These are phyloP conservation scores for Drymodes brunneopygia DNA, from an alignment of 2,113 vertebrate genomes.

Conservation along the genomic window DNA sequence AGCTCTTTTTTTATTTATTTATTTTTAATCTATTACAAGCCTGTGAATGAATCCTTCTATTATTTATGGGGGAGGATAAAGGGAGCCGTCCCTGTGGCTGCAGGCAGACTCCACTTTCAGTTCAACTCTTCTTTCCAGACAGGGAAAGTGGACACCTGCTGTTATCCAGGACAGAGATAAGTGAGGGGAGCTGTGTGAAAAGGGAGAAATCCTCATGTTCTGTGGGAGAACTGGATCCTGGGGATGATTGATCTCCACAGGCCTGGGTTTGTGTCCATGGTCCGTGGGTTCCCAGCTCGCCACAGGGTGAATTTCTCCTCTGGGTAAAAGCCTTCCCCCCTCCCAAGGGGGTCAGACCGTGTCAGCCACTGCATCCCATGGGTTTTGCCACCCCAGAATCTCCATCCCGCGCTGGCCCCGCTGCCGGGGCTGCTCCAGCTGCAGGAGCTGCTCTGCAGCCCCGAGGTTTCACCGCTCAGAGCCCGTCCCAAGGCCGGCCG, in stretches of 20 bases:
- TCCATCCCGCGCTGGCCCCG: accelerated
- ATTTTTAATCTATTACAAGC: not conserved
- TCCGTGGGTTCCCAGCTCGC: not conserved
- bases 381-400: accelerated
- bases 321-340: not conserved
- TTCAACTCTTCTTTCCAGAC: not conserved
- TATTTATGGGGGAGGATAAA: not conserved
- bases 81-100: not conserved
- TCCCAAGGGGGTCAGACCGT: accelerated
- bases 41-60: not conserved
- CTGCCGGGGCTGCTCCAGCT: not conserved
- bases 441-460: not conserved
- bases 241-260: accelerated
- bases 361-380: accelerated
- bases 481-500: not conserved
- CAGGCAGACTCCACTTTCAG: not conserved
- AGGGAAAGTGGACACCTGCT: not conserved
- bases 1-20: not conserved
- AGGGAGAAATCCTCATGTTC: accelerated
- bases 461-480: not conserved
- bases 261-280: accelerated
- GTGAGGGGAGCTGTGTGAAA: not conserved
- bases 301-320: not conserved
- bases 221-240: not conserved
- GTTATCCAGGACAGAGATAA: not conserved